A percentile compares a stretch with the other conserved stretches of the same genome.
Conservation (phyloP, 2,888 invertebrate species). For the Aradus depressus region DNA sequence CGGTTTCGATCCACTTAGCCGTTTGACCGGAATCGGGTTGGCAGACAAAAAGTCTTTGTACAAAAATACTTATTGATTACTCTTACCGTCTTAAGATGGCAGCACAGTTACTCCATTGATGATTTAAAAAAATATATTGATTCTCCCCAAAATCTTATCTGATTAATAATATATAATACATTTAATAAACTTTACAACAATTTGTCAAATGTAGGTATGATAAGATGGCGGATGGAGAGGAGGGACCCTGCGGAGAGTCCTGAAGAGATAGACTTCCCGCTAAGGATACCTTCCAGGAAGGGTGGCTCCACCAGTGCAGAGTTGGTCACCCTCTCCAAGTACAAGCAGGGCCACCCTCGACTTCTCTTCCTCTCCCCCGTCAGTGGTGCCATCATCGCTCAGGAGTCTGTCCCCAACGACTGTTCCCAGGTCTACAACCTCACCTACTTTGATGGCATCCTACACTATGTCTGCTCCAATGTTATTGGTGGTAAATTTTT, state of each 20-base stretch:
- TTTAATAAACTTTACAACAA: neutral
- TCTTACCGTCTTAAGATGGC: no score
- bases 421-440: conserved; percentile 49
- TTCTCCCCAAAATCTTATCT: no score
- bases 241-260: conserved; percentile 5
- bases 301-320: conserved; percentile 18
- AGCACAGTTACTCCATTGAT: no score
- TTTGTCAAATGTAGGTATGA: conserved; percentile 12
- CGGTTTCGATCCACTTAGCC: no score
- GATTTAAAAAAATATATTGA: no score
- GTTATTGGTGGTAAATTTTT: neutral
- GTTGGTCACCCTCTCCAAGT: conserved; percentile 21
- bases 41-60: no score
- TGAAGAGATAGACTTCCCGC: conserved; percentile 22
- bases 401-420: conserved; percentile 47
- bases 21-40: no score
- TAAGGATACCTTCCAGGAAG: conserved; percentile 17
- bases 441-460: conserved; percentile 41
- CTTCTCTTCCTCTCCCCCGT: conserved; percentile 59
- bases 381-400: conserved; percentile 53
- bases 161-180: no score
- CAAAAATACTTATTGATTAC: no score
- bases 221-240: conserved; percentile 18
- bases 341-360: conserved; percentile 36
- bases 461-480: conserved; percentile 44